A percentile compares a stretch with the other conserved stretches of the same genome.
These are phyloP conservation scores for Spodoptera exigua DNA, from an alignment of 2,888 invertebrate genomes.

Conservation along the genomic window DNA sequence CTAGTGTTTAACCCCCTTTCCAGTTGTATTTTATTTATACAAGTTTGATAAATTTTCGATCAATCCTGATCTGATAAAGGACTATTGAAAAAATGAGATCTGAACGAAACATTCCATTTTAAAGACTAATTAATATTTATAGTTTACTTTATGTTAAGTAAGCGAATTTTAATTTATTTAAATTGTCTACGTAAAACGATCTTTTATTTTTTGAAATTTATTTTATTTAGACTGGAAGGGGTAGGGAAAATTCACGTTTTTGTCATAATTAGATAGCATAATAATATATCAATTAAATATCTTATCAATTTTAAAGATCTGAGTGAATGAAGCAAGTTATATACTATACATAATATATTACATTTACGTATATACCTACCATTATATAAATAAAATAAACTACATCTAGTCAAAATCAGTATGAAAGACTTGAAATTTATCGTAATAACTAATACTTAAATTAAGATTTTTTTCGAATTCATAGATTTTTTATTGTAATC, in stretches of 20 bases:
- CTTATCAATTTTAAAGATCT: constrained; percentile 39
- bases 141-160: too few relatives aligned
- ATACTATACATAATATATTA: constrained; percentile 6
- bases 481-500: constrained; percentile 25
- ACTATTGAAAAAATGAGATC: constrained; percentile 22
- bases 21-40: not conserved
- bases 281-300: constrained; percentile 9
- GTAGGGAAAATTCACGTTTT: not conserved
- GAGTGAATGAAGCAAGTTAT: constrained; percentile 18
- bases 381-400: constrained; percentile 1
- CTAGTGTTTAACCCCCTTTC: not conserved
- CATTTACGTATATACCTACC: constrained; percentile 1
- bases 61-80: too few relatives aligned
- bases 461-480: constrained; percentile 28
- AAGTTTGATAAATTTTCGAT: too few relatives aligned
- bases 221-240: constrained; percentile 8
- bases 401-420: constrained; percentile 58
- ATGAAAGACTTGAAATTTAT: constrained; percentile 44
- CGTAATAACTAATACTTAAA: constrained; percentile 22
- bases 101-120: constrained; percentile 38
- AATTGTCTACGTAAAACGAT: too few relatives aligned
- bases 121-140: constrained; percentile 43
- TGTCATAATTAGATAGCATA: constrained; percentile 9
- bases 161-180: not conserved
- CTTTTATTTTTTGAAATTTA: not conserved